These are phyloP conservation scores for Smithornis capensis DNA, from an alignment of 2,113 vertebrate species.

Conservation along the genomic window DNA sequence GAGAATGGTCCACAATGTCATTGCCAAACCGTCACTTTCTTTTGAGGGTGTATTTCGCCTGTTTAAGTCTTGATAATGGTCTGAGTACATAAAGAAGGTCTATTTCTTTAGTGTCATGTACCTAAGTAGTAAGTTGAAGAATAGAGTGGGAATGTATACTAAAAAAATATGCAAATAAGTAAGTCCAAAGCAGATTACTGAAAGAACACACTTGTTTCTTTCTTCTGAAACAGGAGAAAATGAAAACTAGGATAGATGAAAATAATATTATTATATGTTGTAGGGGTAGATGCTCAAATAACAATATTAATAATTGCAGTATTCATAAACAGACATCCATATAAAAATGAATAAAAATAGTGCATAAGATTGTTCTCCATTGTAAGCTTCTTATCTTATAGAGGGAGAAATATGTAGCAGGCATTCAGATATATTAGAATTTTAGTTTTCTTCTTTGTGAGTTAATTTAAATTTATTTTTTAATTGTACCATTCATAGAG, in stretches of 20 bases:
- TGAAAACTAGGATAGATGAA: background rate
- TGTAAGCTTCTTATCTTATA: background rate
- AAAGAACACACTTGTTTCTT: background rate
- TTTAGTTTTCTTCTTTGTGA: background rate
- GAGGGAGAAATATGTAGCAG: background rate
- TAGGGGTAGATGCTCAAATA: background rate
- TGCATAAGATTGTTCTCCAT: background rate
- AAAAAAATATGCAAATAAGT: background rate
- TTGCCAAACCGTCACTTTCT: background rate
- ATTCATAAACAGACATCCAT: background rate
- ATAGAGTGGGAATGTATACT: background rate
- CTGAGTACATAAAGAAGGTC: background rate
- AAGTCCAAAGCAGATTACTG: background rate
- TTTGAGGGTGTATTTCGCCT: background rate
- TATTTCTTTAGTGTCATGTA: background rate
- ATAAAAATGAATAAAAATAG: background rate
- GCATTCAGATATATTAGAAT: background rate
- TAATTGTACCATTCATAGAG: accelerated
- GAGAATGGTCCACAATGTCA: background rate
- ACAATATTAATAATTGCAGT: background rate
- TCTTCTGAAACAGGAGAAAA: background rate
- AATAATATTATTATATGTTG: background rate
- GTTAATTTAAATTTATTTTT: background rate
- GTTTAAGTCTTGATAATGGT: background rate
- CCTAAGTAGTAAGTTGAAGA: background rate